Conservation (phyloP, 1,140 invertebrate genomes). For the Sinella curviseta region DNA sequence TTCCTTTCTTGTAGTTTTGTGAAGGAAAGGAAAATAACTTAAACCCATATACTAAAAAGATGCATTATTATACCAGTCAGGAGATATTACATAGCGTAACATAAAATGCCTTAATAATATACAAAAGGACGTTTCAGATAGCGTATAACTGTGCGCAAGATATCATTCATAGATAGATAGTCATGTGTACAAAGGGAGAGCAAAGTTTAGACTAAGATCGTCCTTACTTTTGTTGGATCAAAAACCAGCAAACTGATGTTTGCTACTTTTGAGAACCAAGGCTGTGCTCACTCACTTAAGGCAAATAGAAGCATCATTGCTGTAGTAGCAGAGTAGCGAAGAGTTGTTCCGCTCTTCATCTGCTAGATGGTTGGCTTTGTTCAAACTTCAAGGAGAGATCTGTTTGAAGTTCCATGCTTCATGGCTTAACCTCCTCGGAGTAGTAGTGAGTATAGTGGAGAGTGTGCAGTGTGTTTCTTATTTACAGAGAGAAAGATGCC, state of each 20-base stretch:
- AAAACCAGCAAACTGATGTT: background rate
- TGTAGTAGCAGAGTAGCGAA: too few species aligned
- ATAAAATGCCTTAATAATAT: background rate
- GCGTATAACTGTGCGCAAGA: too few species aligned
- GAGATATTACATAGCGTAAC: background rate
- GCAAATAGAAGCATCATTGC: background rate
- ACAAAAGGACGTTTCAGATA: too few species aligned
- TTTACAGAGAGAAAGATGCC: too few species aligned
- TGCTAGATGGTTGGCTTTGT: slow-evolving; percentile 13
- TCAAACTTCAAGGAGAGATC: background rate
- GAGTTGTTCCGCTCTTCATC: background rate
- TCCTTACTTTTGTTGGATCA: background rate
- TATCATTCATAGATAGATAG: background rate
- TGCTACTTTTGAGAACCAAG: background rate
- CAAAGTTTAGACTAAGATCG: background rate
- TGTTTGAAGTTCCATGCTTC: too few species aligned
- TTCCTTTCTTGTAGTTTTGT: too few species aligned
- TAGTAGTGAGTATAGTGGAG: too few species aligned
- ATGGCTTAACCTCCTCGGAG: too few species aligned
- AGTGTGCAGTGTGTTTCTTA: too few species aligned
- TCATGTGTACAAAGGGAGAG: background rate
- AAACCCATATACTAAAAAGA: too few species aligned
- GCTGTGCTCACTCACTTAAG: background rate
- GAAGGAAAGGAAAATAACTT: too few species aligned
- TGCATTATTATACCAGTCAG: too few species aligned